Percentiles rank a stretch among this genome's conserved stretches.
Conservation (phyloP, 35 echinoderm and acorn worm genomes). For the Hemicentrotus pulcherrimus region DNA sequence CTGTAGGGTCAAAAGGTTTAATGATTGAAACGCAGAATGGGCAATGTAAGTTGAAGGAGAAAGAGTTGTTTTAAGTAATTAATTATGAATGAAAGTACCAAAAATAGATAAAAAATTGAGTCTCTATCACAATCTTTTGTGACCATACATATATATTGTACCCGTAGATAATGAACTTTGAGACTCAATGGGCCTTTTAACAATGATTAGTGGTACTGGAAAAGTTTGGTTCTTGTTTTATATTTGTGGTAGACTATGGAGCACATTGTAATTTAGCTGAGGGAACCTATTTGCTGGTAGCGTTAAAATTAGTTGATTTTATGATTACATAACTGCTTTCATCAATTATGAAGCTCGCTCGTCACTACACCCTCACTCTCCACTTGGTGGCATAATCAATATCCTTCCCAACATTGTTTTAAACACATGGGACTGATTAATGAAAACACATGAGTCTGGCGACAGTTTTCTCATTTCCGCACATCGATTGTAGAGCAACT, state of each 20-base stretch:
- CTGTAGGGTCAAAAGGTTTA: no score
- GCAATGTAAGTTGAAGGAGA: no score
- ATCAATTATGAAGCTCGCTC: neutral
- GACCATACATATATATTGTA: no score
- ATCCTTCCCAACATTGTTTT: neutral
- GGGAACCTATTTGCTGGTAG: neutral
- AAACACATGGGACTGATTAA: neutral
- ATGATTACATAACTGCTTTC: neutral
- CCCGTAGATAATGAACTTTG: no score
- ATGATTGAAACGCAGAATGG: no score
- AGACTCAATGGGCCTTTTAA: no score
- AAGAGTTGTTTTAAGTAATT: no score
- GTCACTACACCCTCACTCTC: neutral
- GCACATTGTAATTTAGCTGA: neutral
- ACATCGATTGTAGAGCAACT: neutral
- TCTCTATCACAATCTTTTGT: no score
- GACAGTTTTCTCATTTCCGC: neutral
- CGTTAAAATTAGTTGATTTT: neutral
- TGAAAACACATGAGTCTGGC: conserved; percentile 8
- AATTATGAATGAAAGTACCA: no score
- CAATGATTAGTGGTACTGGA: no score
- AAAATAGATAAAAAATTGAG: no score
- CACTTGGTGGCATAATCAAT: neutral
- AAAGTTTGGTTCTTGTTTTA: no score
- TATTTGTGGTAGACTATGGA: neutral